Base-by-base conservation (phyloP, 2,888 invertebrate species). In the Leptinotarsa tumamoca region DNA sequence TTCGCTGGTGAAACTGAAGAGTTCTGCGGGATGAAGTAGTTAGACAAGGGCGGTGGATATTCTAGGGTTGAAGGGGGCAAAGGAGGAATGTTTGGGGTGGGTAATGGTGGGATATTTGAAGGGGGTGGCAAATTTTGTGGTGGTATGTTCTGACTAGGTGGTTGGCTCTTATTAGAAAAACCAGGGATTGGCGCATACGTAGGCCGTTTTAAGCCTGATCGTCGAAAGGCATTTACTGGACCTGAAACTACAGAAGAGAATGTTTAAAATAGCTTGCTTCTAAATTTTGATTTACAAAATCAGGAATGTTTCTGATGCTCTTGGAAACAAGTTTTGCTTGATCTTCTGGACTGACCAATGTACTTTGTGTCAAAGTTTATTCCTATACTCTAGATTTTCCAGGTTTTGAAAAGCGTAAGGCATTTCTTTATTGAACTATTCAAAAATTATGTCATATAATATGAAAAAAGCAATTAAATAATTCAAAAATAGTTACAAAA, bases 151-250 rank as follows among this genome's bases (percentile, higher is more conserved):
- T 50, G 58, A 75, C 68, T 43, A 52, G 23, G 43, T 33, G 70
- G 68, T 52, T 71, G 76, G 15, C 75, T 61, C 66, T 79, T 67
- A 49, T 85, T 81, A 10, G 86, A 80, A 4, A 95, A 86, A 1
- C 95, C 95, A 0, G 95, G 95, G 82, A 94, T 92, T 83, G 93
- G 94, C 0, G 95, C 95, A 87, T 96, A 95, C 4, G 91, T 89
- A 83, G 94, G 93, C 85, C 94, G 93, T 82, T 92, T 91, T 82
- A 91, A 91, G 4, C 92, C 92, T 0, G 92, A 89, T 73, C 95
- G 90, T 52, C 95, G 90, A 87, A 93, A 95, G 58, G 90, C 91
- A 81, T 92, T 90, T 23, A 82, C 75, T 51, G 86, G 74, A 77
- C 85, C 87, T 79, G 75, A 67, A 81, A 76, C 27, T 43, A n/a